Evolutionary conservation across 2,797 vertebrate genomes (phyloP), one percentile per base, ranked within the genome.

Genomic region (Myotis planiceps): DNA sequence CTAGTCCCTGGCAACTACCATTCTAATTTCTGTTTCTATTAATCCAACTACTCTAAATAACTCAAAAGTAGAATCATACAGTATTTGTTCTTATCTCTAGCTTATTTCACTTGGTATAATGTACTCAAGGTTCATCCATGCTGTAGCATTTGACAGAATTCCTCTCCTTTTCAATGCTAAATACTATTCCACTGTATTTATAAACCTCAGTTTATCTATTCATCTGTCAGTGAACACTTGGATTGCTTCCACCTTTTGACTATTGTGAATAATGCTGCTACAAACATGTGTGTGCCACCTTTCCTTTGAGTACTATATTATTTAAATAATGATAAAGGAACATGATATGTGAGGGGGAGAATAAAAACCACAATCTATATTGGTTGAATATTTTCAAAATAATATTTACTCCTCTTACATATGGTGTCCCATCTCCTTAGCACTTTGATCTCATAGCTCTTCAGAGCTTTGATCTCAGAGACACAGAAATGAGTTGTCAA

Each of bases 401-500:
- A 53, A 60, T 16, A 88, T 71, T 72, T 19, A 86, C 58, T 71
- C 19, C 32, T 58, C 14, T 53, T 85, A 49, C 29, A 47, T 32
- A 19, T 27, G 34, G 18, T 29, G 13, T 60, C 9, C 14, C 29
- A 19, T 85, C 21, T 75, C 34, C 39, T 74, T 80, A 34, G n/a
- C n/a, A 23, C 19, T 88, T 79, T 80, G 49, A 55, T 74, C 47
- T 87, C 63, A 91, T 12, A 55, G 15, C 39, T 68, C 32, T 42
- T 78, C 51, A 71, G 60, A 84, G 14, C 39, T 91, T 85, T 88
- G 25, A 72, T 63, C 58, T 91, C 60, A 72, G 15, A 90, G n/a
- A 75, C 39, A 88, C 6, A 88, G 42, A 92, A 92, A 84, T 76
- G 80, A 87, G 23, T 55, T 75, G 19, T 71, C 69, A 89, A 80